A percentile compares a stretch with the other conserved stretches of the same genome.
phyloP scores from a whole-genome alignment of 2,113 vertebrate genomes.

The Silurus asotus region DNA sequence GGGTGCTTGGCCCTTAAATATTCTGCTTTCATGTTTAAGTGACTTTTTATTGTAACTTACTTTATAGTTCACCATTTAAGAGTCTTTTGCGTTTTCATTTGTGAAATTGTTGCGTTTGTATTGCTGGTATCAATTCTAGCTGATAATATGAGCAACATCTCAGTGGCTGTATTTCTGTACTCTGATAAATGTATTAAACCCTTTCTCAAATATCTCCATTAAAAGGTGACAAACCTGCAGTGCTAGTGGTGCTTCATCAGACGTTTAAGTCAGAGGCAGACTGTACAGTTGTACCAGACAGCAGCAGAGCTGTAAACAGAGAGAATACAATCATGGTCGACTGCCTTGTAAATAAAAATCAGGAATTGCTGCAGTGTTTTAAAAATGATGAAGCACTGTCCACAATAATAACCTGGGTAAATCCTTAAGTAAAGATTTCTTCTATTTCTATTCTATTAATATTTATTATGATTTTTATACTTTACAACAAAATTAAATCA shows the following conservation, averaged over 20 bases:
- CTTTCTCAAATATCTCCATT: neutral
- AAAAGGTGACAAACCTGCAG: neutral
- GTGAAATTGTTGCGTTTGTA: neutral
- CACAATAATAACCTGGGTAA: neutral
- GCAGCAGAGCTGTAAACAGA: neutral
- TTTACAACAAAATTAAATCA: no score
- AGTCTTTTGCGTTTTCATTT: neutral
- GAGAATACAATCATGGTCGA: neutral
- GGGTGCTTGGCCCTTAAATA: no score
- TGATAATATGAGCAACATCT: neutral
- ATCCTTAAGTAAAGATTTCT: neutral
- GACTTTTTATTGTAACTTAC: neutral
- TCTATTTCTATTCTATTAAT: neutral
- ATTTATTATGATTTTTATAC: neutral
- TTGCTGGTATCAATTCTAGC: neutral
- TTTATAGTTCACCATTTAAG: neutral
- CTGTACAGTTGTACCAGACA: slow-evolving; percentile 13
- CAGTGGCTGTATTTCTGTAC: no score
- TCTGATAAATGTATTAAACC: neutral
- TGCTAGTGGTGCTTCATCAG: neutral
- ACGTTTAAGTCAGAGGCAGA: neutral
- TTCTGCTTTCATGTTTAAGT: no score
- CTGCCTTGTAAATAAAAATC: neutral
- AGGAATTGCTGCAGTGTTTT: neutral
- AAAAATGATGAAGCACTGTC: neutral